These are phyloP conservation scores for Phrynocephalus vlangalii DNA, from an alignment of 2,797 vertebrate species.

Conservation along the genomic window DNA sequence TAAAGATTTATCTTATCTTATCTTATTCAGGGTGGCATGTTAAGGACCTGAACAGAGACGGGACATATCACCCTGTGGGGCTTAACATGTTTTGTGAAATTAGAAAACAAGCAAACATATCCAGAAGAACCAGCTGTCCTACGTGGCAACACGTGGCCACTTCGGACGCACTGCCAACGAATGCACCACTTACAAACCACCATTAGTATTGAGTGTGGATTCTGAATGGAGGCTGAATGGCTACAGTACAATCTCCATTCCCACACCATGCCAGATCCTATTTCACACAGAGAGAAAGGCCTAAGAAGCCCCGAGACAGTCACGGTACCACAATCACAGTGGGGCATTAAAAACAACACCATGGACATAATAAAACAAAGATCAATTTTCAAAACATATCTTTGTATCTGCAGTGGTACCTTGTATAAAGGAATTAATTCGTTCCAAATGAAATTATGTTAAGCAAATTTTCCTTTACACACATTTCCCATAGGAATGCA, in stretches of 20 bases:
- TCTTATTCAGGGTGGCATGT: too few species aligned
- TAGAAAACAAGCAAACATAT: not conserved
- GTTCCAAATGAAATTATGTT: too few species aligned
- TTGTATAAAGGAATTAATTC: too few species aligned
- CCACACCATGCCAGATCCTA: not conserved
- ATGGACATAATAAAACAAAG: accelerated
- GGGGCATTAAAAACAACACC: not conserved
- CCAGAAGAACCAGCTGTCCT: not conserved
- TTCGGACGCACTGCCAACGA: not conserved
- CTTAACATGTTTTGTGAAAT: not conserved
- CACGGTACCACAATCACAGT: not conserved
- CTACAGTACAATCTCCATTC: not conserved
- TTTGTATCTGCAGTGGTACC: not conserved
- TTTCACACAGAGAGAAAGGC: too few species aligned
- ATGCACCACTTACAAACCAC: too few species aligned
- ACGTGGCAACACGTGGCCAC: not conserved
- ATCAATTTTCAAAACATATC: not conserved
- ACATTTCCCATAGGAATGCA: too few species aligned
- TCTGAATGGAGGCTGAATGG: too few species aligned
- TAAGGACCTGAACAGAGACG: not conserved
- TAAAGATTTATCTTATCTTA: too few species aligned
- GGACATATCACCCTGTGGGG: not conserved
- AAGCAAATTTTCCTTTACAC: too few species aligned
- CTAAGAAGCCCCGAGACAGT: not conserved
- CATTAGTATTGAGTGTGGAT: too few species aligned